These are phyloP conservation scores for Pogonognathellus flavescens DNA, from an alignment of 1,140 invertebrate species.

Conservation along the genomic window DNA sequence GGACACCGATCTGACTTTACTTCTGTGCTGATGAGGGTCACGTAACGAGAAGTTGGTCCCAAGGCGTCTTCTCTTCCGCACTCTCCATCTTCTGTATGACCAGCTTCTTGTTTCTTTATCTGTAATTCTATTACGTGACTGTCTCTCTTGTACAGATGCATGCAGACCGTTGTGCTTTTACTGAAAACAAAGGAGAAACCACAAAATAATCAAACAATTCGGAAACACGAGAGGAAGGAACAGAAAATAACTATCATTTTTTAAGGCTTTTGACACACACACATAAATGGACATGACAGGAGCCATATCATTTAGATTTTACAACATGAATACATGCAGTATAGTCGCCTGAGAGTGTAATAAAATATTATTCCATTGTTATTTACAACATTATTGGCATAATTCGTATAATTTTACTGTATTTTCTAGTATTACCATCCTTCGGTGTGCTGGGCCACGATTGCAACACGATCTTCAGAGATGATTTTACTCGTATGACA, in stretches of 20 bases:
- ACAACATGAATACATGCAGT: no score
- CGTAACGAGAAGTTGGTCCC: slow-evolving; percentile 64
- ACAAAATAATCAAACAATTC: not conserved
- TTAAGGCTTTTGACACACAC: no score
- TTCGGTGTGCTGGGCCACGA: slow-evolving; percentile 80
- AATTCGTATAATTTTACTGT: not conserved
- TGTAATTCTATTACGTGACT: slow-evolving; percentile 73
- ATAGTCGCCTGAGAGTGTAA: no score
- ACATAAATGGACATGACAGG: no score
- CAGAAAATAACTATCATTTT: no score
- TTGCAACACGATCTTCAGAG: slow-evolving; percentile 74
- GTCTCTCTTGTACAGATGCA: slow-evolving; percentile 74
- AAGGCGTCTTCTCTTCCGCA: slow-evolving; percentile 51
- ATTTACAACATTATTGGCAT: no score
- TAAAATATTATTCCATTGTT: no score
- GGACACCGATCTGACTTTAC: slow-evolving; percentile 62
- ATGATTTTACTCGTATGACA: slow-evolving; percentile 70
- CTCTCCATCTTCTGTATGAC: slow-evolving; percentile 40
- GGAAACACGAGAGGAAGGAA: no score
- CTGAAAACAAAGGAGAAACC: slow-evolving; percentile 68
- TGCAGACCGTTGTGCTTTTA: slow-evolving; percentile 74
- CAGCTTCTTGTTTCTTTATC: slow-evolving; percentile 62
- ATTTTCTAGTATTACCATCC: slow-evolving; percentile 76
- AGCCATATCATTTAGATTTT: no score
- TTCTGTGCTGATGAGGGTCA: slow-evolving; percentile 66